Base-by-base conservation (phyloP, 2,797 vertebrate genomes). In the Anabacerthia variegaticeps region DNA sequence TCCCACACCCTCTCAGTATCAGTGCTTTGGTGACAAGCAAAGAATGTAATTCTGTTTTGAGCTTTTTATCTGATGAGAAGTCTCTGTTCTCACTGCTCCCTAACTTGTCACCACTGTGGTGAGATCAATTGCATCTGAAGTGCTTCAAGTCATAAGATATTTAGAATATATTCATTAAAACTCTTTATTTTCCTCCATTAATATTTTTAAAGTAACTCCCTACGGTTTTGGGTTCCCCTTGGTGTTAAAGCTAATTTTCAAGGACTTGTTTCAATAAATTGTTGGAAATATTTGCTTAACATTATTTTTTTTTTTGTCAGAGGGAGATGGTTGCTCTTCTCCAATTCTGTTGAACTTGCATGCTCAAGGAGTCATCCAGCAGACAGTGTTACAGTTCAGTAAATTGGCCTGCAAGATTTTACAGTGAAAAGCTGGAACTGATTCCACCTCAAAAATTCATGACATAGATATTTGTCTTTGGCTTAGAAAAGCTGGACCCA, bases 1-100 rank as follows among this genome's bases (percentile, higher is more conserved):
- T 95, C 91, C 81, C 82, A 79, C 78, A 73, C 49, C 81, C 91
- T 93, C 92, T 92, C 73, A n/a, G 73, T 77, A 89, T 92, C 88
- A 80, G 71, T 86, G 80, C 77, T 96, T 92, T 78, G 88, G 83
- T 94, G 94, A 92, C 89, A 92, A 89, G 90, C 69, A 85, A 83
- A 83, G 76, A 81, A 84, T 78, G 48, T 91, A 89, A 94, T 73
- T 93, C 87, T 94, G 85, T 91, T 94, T 95, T 87, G 84, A 92
- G 84, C 56, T 85, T 93, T 89, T 89, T 88, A 75, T 93, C 80
- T 89, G 77, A 95, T 90, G 80, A 63, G 65, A 85, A 94, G 56
- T 66, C 74, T 88, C 67, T 84, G 37, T 77, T 88, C 86, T 92
- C 39, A 10, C 73, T 79, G 83, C 90, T 94, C 74, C 71, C 83